Evolutionary conservation across 2,797 vertebrate genomes (phyloP).

Genomic region (Triplophysa bombifrons): DNA sequence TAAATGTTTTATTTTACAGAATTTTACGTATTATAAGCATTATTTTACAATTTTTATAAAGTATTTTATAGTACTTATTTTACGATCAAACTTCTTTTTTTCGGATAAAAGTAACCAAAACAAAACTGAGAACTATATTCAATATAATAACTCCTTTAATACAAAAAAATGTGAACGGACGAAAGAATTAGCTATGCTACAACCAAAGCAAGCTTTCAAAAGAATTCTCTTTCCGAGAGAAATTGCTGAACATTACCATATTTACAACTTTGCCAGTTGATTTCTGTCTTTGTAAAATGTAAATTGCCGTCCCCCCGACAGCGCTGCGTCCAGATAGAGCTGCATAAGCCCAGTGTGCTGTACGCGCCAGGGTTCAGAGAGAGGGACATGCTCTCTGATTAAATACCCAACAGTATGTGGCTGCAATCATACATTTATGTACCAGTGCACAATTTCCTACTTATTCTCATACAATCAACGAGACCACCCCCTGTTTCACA

Average conservation of each 20-base stretch:
- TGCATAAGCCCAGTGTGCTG: constrained; percentile 43
- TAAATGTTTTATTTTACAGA: too few species aligned
- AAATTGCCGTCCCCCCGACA: constrained; percentile 54
- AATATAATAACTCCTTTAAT: not conserved
- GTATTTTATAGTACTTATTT: too few species aligned
- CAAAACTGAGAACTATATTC: not conserved
- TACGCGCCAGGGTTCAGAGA: constrained; percentile 49
- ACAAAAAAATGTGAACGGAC: not conserved
- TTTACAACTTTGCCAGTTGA: constrained; percentile 53
- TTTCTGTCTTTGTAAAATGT: constrained; percentile 57
- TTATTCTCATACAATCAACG: constrained; percentile 65
- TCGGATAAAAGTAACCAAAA: not conserved
- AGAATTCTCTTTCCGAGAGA: constrained; percentile 23
- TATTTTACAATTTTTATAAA: too few species aligned
- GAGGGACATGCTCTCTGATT: constrained; percentile 47
- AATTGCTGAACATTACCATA: constrained; percentile 55
- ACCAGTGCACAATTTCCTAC: constrained; percentile 65
- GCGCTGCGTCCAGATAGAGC: constrained; percentile 51
- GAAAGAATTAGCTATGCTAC: not conserved
- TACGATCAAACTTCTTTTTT: too few species aligned
- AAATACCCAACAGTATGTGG: constrained; percentile 52
- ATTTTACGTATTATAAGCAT: too few species aligned
- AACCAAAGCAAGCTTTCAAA: constrained; percentile 10
- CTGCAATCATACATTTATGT: constrained; percentile 54
- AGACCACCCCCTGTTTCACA: constrained; percentile 44